Percentiles rank a stretch among this genome's conserved stretches.
Evolutionary conservation across 2,113 vertebrate species (phyloP).

Genomic region (Orthochromis malagaraziensis): DNA sequence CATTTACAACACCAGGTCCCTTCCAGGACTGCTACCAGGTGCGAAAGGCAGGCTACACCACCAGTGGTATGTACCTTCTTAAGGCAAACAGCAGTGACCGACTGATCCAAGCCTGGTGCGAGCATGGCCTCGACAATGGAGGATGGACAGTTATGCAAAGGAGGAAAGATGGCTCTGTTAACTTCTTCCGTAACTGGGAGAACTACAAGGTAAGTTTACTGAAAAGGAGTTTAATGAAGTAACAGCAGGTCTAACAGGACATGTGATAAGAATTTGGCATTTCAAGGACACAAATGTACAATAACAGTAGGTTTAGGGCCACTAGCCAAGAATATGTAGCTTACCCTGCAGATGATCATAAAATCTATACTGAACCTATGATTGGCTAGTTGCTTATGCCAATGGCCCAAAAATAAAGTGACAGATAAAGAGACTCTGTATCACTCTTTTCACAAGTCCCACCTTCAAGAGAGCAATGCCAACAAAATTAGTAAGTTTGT

Average conservation of each 20-base stretch:
- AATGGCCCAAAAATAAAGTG: background rate
- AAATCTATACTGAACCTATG: background rate
- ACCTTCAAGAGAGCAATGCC: background rate
- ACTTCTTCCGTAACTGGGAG: conserved; percentile 99
- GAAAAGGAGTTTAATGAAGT: background rate
- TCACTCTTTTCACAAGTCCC: background rate
- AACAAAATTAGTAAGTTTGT: background rate
- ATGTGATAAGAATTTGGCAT: background rate
- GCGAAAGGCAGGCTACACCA: conserved; percentile 83
- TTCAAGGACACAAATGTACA: background rate
- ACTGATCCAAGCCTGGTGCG: conserved; percentile 92
- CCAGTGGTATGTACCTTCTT: conserved; percentile 93
- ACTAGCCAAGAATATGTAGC: background rate
- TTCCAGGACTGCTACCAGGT: conserved; percentile 93
- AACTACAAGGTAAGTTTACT: conserved; percentile 86
- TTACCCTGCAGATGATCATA: background rate
- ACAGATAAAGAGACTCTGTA: background rate
- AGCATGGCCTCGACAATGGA: conserved; percentile 90
- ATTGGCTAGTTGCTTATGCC: background rate
- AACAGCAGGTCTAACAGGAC: background rate
- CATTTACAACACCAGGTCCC: conserved; percentile 74
- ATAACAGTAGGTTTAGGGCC: background rate
- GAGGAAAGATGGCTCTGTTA: conserved; percentile 90
- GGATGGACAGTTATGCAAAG: conserved; percentile 97
- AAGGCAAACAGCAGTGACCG: conserved; percentile 79